phyloP scores from a whole-genome alignment of 2,888 invertebrate genomes.

The Griposia aprilina region DNA sequence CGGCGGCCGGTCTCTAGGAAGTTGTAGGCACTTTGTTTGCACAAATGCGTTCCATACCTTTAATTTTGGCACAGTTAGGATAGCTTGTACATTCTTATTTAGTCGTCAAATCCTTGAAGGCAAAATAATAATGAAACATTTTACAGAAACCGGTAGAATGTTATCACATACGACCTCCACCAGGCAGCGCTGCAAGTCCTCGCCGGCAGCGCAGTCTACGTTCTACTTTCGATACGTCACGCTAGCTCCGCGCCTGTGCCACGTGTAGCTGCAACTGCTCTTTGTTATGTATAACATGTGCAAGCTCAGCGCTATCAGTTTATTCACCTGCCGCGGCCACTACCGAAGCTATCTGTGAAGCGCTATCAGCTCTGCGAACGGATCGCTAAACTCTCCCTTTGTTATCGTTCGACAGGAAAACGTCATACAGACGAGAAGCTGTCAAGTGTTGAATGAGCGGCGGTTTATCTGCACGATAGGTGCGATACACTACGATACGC shows the following conservation, averaged over 20 bases:
- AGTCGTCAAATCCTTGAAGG: not conserved
- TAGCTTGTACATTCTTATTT: not conserved
- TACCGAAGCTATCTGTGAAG: slow-evolving; percentile 17
- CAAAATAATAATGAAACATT: not conserved
- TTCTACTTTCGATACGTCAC: no score
- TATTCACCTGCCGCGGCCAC: slow-evolving; percentile 30
- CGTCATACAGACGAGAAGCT: slow-evolving; percentile 30
- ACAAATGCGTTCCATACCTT: not conserved
- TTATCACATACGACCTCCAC: no score
- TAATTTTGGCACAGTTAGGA: not conserved
- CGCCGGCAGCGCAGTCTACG: not conserved
- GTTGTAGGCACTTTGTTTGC: not conserved
- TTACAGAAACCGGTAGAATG: no score
- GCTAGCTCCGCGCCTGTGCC: not conserved
- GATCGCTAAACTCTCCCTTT: not conserved
- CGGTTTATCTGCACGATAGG: slow-evolving; percentile 19
- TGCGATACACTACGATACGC: slow-evolving; percentile 8
- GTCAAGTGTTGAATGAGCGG: slow-evolving; percentile 25
- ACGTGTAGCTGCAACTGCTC: slow-evolving; percentile 15
- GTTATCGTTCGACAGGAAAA: slow-evolving; percentile 11
- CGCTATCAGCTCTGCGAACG: not conserved
- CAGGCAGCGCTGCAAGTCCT: no score
- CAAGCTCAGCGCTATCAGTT: slow-evolving; percentile 33
- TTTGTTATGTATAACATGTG: slow-evolving; percentile 8
- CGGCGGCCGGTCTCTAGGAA: not conserved